Conservation (phyloP, 2,797 vertebrate species). For the Hemitrygon akajei region DNA sequence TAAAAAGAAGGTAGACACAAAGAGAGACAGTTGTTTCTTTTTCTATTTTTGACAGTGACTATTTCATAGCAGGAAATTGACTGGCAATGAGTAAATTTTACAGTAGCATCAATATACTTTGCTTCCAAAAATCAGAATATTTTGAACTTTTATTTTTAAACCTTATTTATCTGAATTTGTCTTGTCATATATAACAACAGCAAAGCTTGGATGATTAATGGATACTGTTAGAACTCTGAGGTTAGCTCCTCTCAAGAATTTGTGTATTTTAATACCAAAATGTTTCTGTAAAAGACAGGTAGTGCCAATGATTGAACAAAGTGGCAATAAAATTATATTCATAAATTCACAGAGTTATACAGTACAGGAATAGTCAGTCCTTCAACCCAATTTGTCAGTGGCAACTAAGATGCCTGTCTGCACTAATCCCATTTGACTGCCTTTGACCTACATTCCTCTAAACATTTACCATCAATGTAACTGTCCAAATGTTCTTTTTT, state of each 20-base stretch:
- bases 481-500: too few species aligned
- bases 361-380: too few species aligned
- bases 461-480: too few species aligned
- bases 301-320: neutral
- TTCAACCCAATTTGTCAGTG: too few species aligned
- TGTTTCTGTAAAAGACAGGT: neutral
- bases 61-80: neutral
- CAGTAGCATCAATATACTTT: neutral
- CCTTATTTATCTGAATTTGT: neutral
- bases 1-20: neutral
- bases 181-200: neutral
- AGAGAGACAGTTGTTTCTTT: neutral
- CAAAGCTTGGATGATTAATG: neutral
- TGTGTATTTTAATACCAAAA: neutral
- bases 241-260: neutral
- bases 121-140: neutral
- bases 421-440: too few species aligned
- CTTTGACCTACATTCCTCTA: too few species aligned
- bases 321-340: neutral
- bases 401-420: too few species aligned
- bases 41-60: conserved; percentile 13
- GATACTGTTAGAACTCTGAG: neutral
- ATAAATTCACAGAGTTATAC: too few species aligned
- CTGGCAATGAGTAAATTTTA: neutral
- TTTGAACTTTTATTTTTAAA: too few species aligned